Percentiles rank a stretch among this genome's conserved stretches.
Conservation (phyloP, 2,888 invertebrate genomes). For the Drosophila infuscata region DNA sequence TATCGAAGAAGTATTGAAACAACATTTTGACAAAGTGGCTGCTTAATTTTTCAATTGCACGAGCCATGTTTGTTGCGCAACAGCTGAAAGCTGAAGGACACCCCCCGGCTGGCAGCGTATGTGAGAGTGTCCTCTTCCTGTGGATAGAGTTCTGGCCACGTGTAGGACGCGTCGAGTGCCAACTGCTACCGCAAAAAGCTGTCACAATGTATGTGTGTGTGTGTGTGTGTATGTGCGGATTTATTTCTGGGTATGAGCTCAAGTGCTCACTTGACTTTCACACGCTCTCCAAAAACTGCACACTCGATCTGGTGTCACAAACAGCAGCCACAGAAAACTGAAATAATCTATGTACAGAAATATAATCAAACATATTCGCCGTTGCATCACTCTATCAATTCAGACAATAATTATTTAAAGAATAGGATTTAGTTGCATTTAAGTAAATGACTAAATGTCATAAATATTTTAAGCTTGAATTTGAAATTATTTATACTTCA, state of each 20-base stretch:
- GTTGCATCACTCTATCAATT: not conserved
- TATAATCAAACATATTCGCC: not conserved
- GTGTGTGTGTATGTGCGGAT: conserved; percentile 19
- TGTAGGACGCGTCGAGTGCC: conserved; percentile 66
- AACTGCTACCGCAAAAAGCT: conserved; percentile 68
- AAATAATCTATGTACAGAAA: conserved; percentile 27
- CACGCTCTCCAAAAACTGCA: conserved; percentile 63
- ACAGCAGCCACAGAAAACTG: conserved; percentile 52
- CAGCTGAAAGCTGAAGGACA: conserved; percentile 19
- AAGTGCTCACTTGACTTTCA: conserved; percentile 74
- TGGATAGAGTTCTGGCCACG: conserved; percentile 30
- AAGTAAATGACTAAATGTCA: not conserved
- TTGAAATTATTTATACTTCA: not conserved
- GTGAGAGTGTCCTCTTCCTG: conserved; percentile 21
- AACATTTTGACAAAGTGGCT: conserved; percentile 78
- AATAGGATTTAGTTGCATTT: not conserved
- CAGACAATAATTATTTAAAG: not conserved
- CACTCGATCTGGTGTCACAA: conserved; percentile 70
- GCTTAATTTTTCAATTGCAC: conserved; percentile 77
- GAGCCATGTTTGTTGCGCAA: conserved; percentile 24
- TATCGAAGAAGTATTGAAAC: conserved; percentile 51
- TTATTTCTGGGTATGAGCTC: conserved; percentile 25
- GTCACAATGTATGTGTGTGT: conserved; percentile 51
- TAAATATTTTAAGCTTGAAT: not conserved
- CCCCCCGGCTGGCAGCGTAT: conserved; percentile 8